phyloP scores from a whole-genome alignment of 2,797 vertebrate species.

The Kryptolebias ocellatus region DNA sequence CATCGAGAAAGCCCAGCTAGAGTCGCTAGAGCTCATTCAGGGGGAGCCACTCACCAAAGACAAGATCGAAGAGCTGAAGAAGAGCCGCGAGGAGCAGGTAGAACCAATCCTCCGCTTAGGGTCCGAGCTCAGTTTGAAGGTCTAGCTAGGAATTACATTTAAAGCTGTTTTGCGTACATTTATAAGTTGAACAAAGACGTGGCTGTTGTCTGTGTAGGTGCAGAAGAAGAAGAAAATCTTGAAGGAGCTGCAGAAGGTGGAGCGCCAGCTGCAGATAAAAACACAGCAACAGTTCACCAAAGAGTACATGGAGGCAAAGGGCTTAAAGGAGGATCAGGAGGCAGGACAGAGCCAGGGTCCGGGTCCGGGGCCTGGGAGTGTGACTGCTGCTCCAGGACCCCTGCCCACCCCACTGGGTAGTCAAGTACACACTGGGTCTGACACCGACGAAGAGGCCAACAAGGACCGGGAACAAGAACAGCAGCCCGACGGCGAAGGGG shows the following conservation, averaged over 20 bases:
- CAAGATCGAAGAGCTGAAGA: conserved; percentile 98
- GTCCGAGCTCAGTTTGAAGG: neutral
- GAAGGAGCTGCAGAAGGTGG: conserved; percentile 99
- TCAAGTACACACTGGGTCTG: conserved; percentile 83
- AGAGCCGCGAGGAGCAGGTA: conserved; percentile 98
- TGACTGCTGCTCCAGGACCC: conserved; percentile 56
- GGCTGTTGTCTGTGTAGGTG: conserved; percentile 86
- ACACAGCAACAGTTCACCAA: conserved; percentile 99
- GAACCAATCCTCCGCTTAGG: conserved; percentile 36
- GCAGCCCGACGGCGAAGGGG: conserved; percentile 61
- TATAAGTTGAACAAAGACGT: conserved; percentile 66
- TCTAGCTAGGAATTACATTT: too few species aligned
- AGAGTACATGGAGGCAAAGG: conserved; percentile 99
- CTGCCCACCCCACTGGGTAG: conserved; percentile 66
- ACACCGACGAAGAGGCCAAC: conserved; percentile 83
- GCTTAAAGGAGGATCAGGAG: conserved; percentile 92
- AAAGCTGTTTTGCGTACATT: neutral
- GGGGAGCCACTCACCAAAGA: conserved; percentile 98
- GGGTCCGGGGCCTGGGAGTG: conserved; percentile 84
- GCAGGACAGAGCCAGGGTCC: conserved; percentile 84
- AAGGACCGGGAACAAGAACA: conserved; percentile 83
- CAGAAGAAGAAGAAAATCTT: conserved; percentile 99
- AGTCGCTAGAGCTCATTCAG: conserved; percentile 98
- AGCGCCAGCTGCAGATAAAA: conserved; percentile 99
- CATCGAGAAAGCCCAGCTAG: conserved; percentile 97